A percentile compares a stretch with the other conserved stretches of the same genome.
Evolutionary conservation across 2,113 vertebrate species (phyloP).

Genomic region (Geothlypis trichas): DNA sequence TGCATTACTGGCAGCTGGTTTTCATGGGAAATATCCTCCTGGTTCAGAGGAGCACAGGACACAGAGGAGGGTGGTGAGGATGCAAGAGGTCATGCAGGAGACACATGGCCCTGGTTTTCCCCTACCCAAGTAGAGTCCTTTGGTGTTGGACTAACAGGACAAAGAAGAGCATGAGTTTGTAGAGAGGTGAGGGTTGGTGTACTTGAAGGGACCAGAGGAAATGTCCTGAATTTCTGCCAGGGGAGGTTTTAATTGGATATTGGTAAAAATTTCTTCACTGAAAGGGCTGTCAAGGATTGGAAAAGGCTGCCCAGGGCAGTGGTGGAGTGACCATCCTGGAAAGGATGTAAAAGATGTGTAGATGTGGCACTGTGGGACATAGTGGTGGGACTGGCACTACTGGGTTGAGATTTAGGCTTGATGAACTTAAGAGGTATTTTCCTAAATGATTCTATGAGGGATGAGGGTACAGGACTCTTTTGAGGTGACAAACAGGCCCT

Average conservation of each 20-base stretch:
- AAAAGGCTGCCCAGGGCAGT: neutral
- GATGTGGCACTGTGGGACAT: no score
- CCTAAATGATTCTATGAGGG: neutral
- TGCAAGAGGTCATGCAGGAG: neutral
- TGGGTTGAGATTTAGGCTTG: neutral
- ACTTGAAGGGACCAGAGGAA: neutral
- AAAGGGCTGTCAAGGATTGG: neutral
- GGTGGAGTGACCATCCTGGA: neutral
- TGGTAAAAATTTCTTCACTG: neutral
- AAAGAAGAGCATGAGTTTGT: neutral
- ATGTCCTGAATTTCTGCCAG: neutral
- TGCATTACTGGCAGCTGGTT: neutral
- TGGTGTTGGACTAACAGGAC: neutral
- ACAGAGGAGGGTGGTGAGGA: fast-evolving
- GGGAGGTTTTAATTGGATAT: neutral
- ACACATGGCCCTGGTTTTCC: neutral
- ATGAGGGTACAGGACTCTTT: neutral
- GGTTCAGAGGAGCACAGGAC: neutral
- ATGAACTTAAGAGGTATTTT: neutral
- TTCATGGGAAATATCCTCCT: neutral
- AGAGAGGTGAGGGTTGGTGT: neutral
- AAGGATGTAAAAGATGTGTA: neutral
- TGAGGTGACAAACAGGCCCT: neutral
- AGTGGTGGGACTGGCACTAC: neutral
- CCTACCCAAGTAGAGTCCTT: neutral